These are phyloP conservation scores for Orbicella faveolata DNA, from an alignment of 64 coral and sea anemone species.

Conservation along the genomic window DNA sequence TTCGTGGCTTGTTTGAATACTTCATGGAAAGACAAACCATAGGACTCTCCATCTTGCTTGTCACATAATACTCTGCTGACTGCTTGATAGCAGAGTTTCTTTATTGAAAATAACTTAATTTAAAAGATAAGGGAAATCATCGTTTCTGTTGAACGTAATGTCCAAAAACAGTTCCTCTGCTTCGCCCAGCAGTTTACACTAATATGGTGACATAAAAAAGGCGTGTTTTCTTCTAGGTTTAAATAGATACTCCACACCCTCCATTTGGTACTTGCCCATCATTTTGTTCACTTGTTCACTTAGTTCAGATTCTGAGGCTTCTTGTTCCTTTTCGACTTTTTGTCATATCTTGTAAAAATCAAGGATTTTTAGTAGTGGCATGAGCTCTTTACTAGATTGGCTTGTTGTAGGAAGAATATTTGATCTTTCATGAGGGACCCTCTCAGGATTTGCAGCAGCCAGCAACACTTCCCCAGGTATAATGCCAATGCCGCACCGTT, in stretches of 20 bases:
- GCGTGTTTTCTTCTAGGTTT: constrained; percentile 20
- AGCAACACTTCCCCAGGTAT: constrained; percentile 46
- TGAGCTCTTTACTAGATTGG: background rate
- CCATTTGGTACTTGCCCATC: constrained; percentile 62
- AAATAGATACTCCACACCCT: constrained; percentile 42
- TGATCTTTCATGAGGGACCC: constrained; percentile 5
- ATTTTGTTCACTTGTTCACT: constrained; percentile 45
- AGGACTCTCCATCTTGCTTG: constrained; percentile 36
- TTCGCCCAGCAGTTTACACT: background rate
- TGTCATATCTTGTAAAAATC: constrained; percentile 48
- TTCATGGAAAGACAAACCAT: constrained; percentile 5
- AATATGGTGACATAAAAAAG: constrained; percentile 42
- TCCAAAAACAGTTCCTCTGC: constrained; percentile 24
- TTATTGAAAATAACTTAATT: constrained; percentile 45
- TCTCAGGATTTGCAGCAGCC: constrained; percentile 52
- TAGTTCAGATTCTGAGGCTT: constrained; percentile 14
- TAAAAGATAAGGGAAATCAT: constrained; percentile 52
- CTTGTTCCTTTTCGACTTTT: constrained; percentile 56
- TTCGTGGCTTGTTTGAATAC: constrained; percentile 1
- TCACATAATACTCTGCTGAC: constrained; percentile 53
- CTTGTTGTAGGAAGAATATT: background rate
- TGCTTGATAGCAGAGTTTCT: constrained; percentile 39
- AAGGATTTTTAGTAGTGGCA: constrained; percentile 51
- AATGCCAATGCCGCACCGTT: constrained; percentile 44
- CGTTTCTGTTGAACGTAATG: constrained; percentile 34